phyloP scores from a whole-genome alignment of 35 echinoderm and acorn worm genomes.

The Lytechinus variegatus region DNA sequence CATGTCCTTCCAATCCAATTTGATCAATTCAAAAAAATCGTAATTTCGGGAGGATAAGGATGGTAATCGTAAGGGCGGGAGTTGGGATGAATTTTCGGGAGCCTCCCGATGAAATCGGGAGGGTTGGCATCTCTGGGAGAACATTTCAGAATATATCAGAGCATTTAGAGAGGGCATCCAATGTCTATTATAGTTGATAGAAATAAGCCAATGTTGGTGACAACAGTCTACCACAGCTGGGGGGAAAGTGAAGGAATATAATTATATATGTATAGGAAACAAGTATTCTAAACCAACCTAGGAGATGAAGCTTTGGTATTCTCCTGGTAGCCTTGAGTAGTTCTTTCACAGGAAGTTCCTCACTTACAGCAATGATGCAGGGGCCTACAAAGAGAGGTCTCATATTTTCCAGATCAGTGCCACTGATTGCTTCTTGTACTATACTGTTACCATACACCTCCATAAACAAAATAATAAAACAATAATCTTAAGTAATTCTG shows the following conservation, averaged over 20 bases:
- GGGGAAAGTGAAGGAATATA: too few species aligned
- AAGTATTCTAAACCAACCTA: conserved; percentile 50
- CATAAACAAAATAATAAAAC: neutral
- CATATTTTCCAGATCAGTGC: conserved; percentile 68
- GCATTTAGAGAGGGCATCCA: too few species aligned
- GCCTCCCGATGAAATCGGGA: too few species aligned
- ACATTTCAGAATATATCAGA: too few species aligned
- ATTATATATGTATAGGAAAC: too few species aligned
- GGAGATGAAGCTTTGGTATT: conserved; percentile 65
- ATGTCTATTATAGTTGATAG: neutral
- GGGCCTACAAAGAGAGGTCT: conserved; percentile 56
- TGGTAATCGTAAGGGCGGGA: too few species aligned
- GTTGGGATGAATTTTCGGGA: too few species aligned
- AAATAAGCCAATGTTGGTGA: neutral
- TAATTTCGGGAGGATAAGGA: too few species aligned
- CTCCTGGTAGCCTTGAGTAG: conserved; percentile 77
- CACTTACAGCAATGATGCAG: conserved; percentile 67
- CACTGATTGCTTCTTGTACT: conserved; percentile 39
- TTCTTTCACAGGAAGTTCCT: conserved; percentile 73
- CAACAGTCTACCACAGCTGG: too few species aligned
- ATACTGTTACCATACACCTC: conserved; percentile 56
- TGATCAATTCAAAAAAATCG: too few species aligned
- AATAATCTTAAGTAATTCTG: neutral
- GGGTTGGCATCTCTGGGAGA: too few species aligned
- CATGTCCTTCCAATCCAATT: too few species aligned